Conservation (phyloP, 1,140 invertebrate species). For the Adoxophyes honmai region DNA sequence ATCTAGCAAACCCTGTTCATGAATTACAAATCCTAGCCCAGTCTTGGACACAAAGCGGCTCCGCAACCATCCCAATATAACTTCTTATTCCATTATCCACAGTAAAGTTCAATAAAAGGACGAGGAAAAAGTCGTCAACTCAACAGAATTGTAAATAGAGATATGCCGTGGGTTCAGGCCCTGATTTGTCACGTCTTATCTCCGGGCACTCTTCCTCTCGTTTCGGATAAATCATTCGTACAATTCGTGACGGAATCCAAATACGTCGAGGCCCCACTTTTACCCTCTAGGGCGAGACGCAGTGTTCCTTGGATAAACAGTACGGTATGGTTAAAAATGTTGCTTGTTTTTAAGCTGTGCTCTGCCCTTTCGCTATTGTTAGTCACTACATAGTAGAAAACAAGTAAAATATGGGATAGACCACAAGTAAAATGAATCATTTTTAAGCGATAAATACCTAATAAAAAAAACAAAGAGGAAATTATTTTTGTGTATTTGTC, state of each 20-base stretch:
- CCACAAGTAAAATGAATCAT: no score
- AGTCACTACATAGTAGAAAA: no score
- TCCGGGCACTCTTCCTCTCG: conserved; percentile 19
- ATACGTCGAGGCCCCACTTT: conserved; percentile 17
- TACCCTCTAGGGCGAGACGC: neutral
- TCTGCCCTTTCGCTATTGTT: no score
- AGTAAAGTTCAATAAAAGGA: conserved; percentile 17
- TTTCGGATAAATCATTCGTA: conserved; percentile 34
- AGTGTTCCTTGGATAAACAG: neutral
- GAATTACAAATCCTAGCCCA: neutral
- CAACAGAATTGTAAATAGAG: conserved; percentile 19
- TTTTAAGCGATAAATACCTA: no score
- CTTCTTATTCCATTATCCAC: conserved; percentile 16
- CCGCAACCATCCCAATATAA: neutral
- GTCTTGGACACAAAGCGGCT: neutral
- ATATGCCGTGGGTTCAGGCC: conserved; percentile 19
- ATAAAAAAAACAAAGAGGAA: no score
- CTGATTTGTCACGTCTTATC: conserved; percentile 39
- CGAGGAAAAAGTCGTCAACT: conserved; percentile 17
- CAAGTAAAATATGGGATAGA: no score
- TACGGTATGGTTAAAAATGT: no score
- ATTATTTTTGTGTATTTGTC: no score
- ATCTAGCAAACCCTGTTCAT: no score
- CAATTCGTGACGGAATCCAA: conserved; percentile 24
- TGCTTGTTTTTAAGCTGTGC: no score